These are phyloP conservation scores for Pogonus chalceus DNA, from an alignment of 1,140 invertebrate genomes.

Conservation along the genomic window DNA sequence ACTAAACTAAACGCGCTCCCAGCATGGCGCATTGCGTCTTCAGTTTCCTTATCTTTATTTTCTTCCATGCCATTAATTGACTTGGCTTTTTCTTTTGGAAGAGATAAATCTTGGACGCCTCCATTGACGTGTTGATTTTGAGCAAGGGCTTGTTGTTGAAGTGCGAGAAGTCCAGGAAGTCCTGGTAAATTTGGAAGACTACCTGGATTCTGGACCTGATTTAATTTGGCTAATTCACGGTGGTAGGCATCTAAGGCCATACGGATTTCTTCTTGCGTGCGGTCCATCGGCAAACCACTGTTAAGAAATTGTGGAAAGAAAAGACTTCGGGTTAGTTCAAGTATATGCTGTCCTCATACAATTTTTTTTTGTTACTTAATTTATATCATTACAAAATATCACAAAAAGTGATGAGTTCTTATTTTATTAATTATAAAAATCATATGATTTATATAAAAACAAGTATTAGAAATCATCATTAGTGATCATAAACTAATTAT, in stretches of 20 bases:
- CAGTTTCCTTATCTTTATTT: constrained; percentile 37
- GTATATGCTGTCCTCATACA: constrained; percentile 51
- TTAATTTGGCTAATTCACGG: constrained; percentile 78
- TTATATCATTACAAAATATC: not conserved
- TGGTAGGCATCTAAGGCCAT: constrained; percentile 86
- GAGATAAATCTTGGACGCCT: constrained; percentile 75
- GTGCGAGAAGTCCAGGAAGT: constrained; percentile 46
- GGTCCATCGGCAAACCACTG: constrained; percentile 52
- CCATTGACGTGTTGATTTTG: constrained; percentile 47
- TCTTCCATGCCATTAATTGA: constrained; percentile 58
- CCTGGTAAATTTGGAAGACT: constrained; percentile 44
- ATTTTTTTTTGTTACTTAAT: not conserved
- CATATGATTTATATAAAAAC: no score
- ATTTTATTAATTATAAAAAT: no score
- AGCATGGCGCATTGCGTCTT: constrained; percentile 63
- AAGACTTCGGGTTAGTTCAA: constrained; percentile 55
- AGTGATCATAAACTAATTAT: not conserved
- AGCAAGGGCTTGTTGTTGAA: constrained; percentile 60
- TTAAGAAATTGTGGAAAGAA: constrained; percentile 76
- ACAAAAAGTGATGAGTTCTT: no score
- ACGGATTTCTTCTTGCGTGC: constrained; percentile 76
- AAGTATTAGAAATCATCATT: not conserved
- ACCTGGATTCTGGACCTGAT: constrained; percentile 48
- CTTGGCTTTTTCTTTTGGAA: constrained; percentile 65
- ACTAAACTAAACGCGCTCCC: constrained; percentile 78